A percentile compares a stretch with the other conserved stretches of the same genome.
phyloP scores from a whole-genome alignment of 2,888 invertebrate genomes.

The Melanostoma scalare region DNA sequence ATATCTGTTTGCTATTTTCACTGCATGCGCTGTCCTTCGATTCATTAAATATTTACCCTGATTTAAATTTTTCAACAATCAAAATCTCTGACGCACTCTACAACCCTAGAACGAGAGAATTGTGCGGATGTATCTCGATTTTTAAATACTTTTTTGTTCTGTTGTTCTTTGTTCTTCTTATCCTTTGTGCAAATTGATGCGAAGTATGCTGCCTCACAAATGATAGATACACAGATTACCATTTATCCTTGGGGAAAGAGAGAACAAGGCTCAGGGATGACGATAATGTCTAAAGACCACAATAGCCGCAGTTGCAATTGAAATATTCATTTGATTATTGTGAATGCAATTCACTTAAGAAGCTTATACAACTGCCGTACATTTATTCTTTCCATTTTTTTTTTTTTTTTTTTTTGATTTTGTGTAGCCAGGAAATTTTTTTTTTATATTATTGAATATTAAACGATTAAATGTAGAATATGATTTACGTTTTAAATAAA shows the following conservation, averaged over 20 bases:
- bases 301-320: slow-evolving; percentile 28
- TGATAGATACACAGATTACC: slow-evolving; percentile 37
- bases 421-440: background rate
- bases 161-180: background rate
- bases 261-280: background rate
- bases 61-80: slow-evolving; percentile 51
- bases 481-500: slow-evolving; percentile 60
- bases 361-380: slow-evolving; percentile 30
- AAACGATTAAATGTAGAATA: slow-evolving; percentile 56
- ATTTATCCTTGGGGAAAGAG: slow-evolving; percentile 12
- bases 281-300: slow-evolving; percentile 15
- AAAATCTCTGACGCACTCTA: slow-evolving; percentile 19
- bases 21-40: slow-evolving; percentile 29
- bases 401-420: slow-evolving; percentile 1
- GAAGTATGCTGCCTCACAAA: slow-evolving; percentile 3
- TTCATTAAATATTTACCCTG: slow-evolving; percentile 69
- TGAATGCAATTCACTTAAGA: slow-evolving; percentile 46
- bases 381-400: background rate
- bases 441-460: slow-evolving; percentile 41
- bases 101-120: too few species aligned
- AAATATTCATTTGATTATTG: slow-evolving; percentile 15
- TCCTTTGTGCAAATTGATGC: slow-evolving; percentile 1
- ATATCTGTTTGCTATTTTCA: slow-evolving; percentile 19
- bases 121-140: background rate
- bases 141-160: background rate